Base-by-base conservation (phyloP, 2,797 vertebrate genomes). In the Triplophysa bombifrons region DNA sequence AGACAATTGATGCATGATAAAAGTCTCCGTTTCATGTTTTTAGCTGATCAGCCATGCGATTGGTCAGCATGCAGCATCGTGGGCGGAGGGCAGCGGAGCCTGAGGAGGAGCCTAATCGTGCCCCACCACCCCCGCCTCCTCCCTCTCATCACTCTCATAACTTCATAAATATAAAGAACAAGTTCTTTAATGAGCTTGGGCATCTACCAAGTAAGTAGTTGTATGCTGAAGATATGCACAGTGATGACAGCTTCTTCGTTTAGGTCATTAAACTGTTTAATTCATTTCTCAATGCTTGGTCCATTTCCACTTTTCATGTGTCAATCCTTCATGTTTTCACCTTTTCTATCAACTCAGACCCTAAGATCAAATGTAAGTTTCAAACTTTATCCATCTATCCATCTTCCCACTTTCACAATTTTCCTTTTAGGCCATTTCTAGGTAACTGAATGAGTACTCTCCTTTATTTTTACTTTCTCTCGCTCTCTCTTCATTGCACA, bases 141-240 rank as follows among this genome's bases (percentile, higher is more conserved):
- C 85, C 91, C 0, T 85, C 89, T 0, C 93, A 94, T 63, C 91
- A 89, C 84, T 90, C 92, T 81, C 93, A 95, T 38, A 93, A 95
- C 89, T 95, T 91, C 58, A 65, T 84, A 38, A 90, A 90, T 86
- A 91, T 95, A 87, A 95, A 94, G 86, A 93, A 91, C 86, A 96
- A 95, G 87, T 95, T 96, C 89, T 95, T 93, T 83, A 94, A 96
- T 63, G 93, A 95, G 85, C 88, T 94, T 69, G 93, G 90, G 19
- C 94, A 93, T 74, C 87, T 95, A 85, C 94, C 95, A 85, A 94
- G 94, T 96, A 87, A 92, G 93, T 63, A 3, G 51, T 65, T 50
- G 22, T 68, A 74, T 34, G n/a, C 20, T 75, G 51, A 38, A 56
- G 25, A 55, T 2, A 70, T 46, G 12, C 25, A 48, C 9, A 13